Conservation (phyloP, 1,140 invertebrate genomes). For the Olivierus martensii region DNA sequence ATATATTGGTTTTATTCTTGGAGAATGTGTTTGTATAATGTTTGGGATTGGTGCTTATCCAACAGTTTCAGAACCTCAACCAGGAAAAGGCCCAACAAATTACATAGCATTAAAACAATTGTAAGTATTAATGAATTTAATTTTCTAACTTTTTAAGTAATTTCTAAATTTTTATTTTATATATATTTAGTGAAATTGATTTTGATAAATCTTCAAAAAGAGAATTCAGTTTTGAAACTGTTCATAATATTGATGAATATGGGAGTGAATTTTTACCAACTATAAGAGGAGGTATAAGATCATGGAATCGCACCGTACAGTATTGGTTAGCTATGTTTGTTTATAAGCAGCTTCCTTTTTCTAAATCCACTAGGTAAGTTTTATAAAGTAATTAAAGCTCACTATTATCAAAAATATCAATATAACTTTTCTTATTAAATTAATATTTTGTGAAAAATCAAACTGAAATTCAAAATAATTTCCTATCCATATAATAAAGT, state of each 20-base stretch:
- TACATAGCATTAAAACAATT: conserved; percentile 29
- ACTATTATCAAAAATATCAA: too few relatives aligned
- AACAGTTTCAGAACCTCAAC: conserved; percentile 43
- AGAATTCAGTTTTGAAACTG: conserved; percentile 54
- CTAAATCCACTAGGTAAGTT: conserved; percentile 44
- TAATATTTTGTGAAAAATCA: too few relatives aligned
- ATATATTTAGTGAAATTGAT: too few relatives aligned
- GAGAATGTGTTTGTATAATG: conserved; percentile 82
- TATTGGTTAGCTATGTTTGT: conserved; percentile 86
- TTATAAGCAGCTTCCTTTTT: conserved; percentile 48
- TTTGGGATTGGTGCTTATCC: conserved; percentile 86
- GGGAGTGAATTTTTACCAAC: conserved; percentile 59
- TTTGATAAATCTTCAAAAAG: too few relatives aligned
- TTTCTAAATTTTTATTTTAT: too few relatives aligned
- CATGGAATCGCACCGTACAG: conserved; percentile 91
- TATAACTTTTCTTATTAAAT: too few relatives aligned
- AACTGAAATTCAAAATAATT: too few relatives aligned
- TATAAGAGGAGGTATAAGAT: conserved; percentile 66
- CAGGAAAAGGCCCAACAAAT: conserved; percentile 65
- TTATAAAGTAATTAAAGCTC: background rate
- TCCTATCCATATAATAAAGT: too few relatives aligned
- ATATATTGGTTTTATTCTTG: conserved; percentile 73
- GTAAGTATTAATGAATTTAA: conserved; percentile 21
- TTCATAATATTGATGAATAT: conserved; percentile 65
- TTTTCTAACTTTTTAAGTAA: too few relatives aligned